These are phyloP conservation scores for Lottia gigantea DNA, from an alignment of 2,888 invertebrate genomes.

Conservation along the genomic window DNA sequence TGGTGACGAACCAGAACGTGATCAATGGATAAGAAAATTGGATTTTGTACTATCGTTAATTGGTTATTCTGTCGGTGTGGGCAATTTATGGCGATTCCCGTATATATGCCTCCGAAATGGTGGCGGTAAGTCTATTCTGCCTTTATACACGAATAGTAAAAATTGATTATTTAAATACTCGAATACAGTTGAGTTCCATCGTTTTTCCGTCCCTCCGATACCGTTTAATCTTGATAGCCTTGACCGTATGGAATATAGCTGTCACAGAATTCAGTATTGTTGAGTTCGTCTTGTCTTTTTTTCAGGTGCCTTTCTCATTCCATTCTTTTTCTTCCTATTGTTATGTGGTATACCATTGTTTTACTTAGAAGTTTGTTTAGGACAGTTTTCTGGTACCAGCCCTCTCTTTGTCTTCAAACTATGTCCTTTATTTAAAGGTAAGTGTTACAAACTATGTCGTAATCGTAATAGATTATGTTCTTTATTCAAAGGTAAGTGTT, in stretches of 20 bases:
- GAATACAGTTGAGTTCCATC: too few species aligned
- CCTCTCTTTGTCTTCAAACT: conserved; percentile 74
- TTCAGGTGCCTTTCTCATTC: conserved; percentile 76
- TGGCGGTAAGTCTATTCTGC: conserved; percentile 19
- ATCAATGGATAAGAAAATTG: conserved; percentile 24
- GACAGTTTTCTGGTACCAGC: conserved; percentile 74
- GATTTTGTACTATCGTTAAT: conserved; percentile 28
- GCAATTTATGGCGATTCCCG: conserved; percentile 29
- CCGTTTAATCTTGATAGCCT: too few species aligned
- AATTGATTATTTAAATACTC: too few species aligned
- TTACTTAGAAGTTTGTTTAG: conserved; percentile 74
- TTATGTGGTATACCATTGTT: conserved; percentile 75
- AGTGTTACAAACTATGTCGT: background rate
- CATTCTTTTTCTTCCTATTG: conserved; percentile 74
- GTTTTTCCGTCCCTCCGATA: too few species aligned
- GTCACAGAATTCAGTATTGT: too few species aligned
- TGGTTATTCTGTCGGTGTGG: conserved; percentile 27
- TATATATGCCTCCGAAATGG: conserved; percentile 27
- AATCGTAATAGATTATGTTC: too few species aligned
- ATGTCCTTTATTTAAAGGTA: conserved; percentile 74
- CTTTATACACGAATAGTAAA: too few species aligned
- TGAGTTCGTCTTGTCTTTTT: background rate
- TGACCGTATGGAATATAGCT: background rate
- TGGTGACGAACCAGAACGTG: background rate
- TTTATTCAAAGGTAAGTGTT: too few species aligned